These are phyloP conservation scores for Eledona agricola DNA, from an alignment of 2,888 invertebrate species.

Conservation along the genomic window DNA sequence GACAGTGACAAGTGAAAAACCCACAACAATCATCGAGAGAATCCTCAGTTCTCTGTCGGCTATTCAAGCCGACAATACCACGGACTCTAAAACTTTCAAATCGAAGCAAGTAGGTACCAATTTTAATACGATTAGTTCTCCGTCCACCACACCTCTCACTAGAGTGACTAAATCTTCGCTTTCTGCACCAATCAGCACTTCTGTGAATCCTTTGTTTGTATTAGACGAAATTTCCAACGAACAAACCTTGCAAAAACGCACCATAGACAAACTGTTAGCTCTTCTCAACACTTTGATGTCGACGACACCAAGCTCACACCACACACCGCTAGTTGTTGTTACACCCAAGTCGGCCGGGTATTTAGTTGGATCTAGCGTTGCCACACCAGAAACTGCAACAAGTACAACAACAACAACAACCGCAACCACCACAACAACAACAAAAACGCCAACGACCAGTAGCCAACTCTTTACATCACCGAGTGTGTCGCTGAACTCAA, in stretches of 20 bases:
- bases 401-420: slow-evolving; percentile 13
- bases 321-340: slow-evolving; percentile 52
- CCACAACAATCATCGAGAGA: slow-evolving; percentile 61
- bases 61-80: slow-evolving; percentile 57
- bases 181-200: slow-evolving; percentile 48
- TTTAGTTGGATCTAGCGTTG: slow-evolving; percentile 31
- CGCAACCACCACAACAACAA: slow-evolving; percentile 15
- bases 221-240: slow-evolving; percentile 56
- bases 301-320: slow-evolving; percentile 38
- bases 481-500: slow-evolving; percentile 8
- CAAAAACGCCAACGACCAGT: slow-evolving; percentile 4
- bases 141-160: slow-evolving; percentile 52
- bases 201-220: slow-evolving; percentile 54
- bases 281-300: slow-evolving; percentile 61
- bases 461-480: slow-evolving; percentile 19
- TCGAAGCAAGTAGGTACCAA: slow-evolving; percentile 58
- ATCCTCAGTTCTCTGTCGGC: slow-evolving; percentile 60
- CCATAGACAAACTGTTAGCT: slow-evolving; percentile 56
- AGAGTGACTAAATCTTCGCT: slow-evolving; percentile 52
- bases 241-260: slow-evolving; percentile 55
- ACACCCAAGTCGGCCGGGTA: slow-evolving; percentile 52
- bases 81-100: slow-evolving; percentile 40
- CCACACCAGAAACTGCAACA: slow-evolving; percentile 13
- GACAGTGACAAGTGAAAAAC: slow-evolving; percentile 58
- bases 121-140: slow-evolving; percentile 54